Evolutionary conservation across 2,113 vertebrate genomes (phyloP).

Genomic region (Tangachromis dhanisi): DNA sequence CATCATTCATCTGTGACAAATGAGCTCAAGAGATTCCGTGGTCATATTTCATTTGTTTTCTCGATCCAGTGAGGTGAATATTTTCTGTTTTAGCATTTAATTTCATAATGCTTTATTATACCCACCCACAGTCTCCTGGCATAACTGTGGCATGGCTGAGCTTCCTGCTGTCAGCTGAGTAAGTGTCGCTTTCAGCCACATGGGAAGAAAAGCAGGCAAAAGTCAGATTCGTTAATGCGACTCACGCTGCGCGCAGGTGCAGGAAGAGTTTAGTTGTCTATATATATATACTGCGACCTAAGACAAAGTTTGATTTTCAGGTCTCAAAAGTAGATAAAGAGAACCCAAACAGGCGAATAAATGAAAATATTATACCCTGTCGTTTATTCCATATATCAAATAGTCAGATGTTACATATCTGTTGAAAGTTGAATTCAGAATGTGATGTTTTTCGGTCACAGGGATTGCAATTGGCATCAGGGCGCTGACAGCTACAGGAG

Average conservation of each 20-base stretch:
- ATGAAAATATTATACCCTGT: not conserved
- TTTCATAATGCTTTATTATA: not conserved
- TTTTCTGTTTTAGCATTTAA: not conserved
- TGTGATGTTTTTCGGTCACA: fast-evolving
- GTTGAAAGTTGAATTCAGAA: not conserved
- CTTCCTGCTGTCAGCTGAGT: not conserved
- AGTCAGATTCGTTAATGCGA: not conserved
- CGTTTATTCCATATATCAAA: not conserved
- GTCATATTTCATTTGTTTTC: not conserved
- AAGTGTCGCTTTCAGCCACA: not conserved
- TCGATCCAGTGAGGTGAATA: not conserved
- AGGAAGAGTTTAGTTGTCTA: not conserved
- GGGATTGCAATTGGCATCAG: not conserved
- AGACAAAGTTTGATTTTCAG: not conserved
- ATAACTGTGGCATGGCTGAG: not conserved
- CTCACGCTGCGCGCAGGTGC: not conserved
- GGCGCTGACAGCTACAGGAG: not conserved
- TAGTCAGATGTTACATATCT: not conserved
- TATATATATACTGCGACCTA: not conserved
- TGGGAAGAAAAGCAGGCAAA: not conserved
- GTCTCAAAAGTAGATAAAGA: not conserved
- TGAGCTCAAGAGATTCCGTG: not conserved
- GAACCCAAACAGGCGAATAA: not conserved
- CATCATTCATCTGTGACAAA: slow-evolving; percentile 16
- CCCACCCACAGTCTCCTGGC: not conserved